Percentiles rank a stretch among this genome's conserved stretches.
These are phyloP conservation scores for Crematogaster levior DNA, from an alignment of 2,888 invertebrate genomes.

Conservation along the genomic window DNA sequence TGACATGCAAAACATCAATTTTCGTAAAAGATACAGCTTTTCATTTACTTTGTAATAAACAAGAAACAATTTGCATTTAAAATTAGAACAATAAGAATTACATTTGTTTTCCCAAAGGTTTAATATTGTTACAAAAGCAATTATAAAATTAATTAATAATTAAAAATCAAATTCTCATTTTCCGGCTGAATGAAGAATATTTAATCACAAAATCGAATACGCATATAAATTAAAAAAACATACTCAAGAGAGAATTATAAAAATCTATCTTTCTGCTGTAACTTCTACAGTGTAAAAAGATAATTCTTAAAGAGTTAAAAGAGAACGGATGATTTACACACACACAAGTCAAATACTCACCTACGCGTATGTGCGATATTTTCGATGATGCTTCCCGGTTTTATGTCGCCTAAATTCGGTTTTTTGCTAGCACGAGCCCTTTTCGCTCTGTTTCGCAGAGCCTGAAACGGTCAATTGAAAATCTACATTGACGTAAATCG, in stretches of 20 bases:
- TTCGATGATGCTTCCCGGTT: conserved; percentile 94
- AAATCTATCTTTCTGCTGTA: conserved; percentile 21
- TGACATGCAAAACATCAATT: conserved; percentile 28
- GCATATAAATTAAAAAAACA: not conserved
- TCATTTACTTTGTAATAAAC: not conserved
- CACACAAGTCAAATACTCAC: conserved; percentile 78
- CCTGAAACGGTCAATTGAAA: conserved; percentile 87
- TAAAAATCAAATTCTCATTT: not conserved
- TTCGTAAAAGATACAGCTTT: conserved; percentile 42
- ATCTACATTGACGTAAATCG: conserved; percentile 54
- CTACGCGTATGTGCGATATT: conserved; percentile 93
- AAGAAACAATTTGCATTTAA: not conserved
- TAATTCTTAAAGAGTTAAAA: conserved; percentile 4
- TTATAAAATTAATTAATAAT: not conserved
- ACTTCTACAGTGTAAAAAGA: conserved; percentile 17
- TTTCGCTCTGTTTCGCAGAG: conserved; percentile 93
- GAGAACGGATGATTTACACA: conserved; percentile 7
- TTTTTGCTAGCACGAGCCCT: conserved; percentile 93
- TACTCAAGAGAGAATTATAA: not conserved
- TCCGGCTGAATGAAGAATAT: not conserved
- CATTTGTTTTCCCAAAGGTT: not conserved
- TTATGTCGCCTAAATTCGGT: conserved; percentile 91
- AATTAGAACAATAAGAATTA: not conserved
- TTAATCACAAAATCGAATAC: not conserved
- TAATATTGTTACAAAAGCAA: not conserved